A percentile compares a stretch with the other conserved stretches of the same genome.
Evolutionary conservation across 1,140 invertebrate species (phyloP).

Genomic region (Megalonaias nervosa): DNA sequence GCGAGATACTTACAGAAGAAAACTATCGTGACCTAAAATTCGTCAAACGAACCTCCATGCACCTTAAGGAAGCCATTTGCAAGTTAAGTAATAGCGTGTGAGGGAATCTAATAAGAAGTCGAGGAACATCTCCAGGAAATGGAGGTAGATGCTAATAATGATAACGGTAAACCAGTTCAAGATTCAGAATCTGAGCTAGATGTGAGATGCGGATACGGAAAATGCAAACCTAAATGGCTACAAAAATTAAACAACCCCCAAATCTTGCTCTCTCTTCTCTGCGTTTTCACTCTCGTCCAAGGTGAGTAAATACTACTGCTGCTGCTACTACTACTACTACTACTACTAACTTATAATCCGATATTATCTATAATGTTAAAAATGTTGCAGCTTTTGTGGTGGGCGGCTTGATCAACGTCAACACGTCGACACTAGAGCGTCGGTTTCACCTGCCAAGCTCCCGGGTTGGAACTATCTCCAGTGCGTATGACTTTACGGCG

Average conservation of each 20-base stretch:
- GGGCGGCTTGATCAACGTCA: conserved; percentile 89
- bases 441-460: conserved; percentile 83
- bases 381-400: conserved; percentile 82
- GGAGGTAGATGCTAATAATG: too few relatives aligned
- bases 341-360: too few relatives aligned
- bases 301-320: conserved; percentile 77
- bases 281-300: conserved; percentile 85
- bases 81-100: too few relatives aligned
- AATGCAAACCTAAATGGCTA: conserved; percentile 72
- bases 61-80: too few relatives aligned
- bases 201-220: conserved; percentile 38
- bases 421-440: conserved; percentile 89
- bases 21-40: too few relatives aligned
- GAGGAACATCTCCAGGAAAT: too few relatives aligned
- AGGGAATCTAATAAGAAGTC: too few relatives aligned
- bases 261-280: conserved; percentile 86
- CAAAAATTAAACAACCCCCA: conserved; percentile 83
- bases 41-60: too few relatives aligned
- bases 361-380: neutral
- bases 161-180: too few relatives aligned
- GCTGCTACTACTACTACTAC: too few relatives aligned
- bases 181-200: conserved; percentile 1
- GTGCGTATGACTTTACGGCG: conserved; percentile 86
- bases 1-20: too few relatives aligned
- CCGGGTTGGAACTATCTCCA: conserved; percentile 85